phyloP scores from a whole-genome alignment of 2,888 invertebrate species.

The Mesorhabditis spiculigera region DNA sequence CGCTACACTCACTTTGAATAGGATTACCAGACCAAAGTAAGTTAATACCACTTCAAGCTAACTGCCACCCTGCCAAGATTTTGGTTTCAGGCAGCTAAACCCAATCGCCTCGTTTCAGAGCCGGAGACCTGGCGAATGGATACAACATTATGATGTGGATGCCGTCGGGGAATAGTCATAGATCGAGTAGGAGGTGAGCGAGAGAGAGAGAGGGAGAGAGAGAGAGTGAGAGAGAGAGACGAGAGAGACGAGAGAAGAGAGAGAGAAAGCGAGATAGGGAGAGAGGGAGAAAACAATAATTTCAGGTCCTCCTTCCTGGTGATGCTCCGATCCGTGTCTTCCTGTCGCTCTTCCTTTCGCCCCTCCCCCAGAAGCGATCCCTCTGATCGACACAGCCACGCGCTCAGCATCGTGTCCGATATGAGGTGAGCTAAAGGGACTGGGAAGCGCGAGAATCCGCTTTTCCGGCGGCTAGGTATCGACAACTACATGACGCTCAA shows the following conservation, averaged over 20 bases:
- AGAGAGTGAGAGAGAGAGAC: too few species aligned
- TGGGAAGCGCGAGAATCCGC: not conserved
- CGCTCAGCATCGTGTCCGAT: conserved; percentile 5
- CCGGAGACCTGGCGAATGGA: not conserved
- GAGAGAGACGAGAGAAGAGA: too few species aligned
- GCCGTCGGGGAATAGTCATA: not conserved
- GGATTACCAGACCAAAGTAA: not conserved
- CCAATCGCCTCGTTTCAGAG: not conserved
- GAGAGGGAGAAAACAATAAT: not conserved
- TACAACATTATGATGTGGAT: not conserved
- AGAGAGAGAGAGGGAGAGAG: too few species aligned
- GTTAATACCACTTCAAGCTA: not conserved
- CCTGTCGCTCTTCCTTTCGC: conserved; percentile 5
- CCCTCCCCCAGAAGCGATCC: not conserved
- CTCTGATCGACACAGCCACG: not conserved
- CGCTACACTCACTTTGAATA: not conserved
- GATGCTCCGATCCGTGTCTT: not conserved
- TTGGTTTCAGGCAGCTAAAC: not conserved
- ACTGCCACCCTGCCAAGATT: not conserved
- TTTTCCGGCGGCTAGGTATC: too few species aligned
- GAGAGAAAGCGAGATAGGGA: too few species aligned
- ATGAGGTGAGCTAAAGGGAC: not conserved
- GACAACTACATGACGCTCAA: too few species aligned
- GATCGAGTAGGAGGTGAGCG: not conserved
- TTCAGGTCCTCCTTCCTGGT: not conserved